phyloP scores from a whole-genome alignment of 2,113 vertebrate genomes.

The Tachycineta bicolor region DNA sequence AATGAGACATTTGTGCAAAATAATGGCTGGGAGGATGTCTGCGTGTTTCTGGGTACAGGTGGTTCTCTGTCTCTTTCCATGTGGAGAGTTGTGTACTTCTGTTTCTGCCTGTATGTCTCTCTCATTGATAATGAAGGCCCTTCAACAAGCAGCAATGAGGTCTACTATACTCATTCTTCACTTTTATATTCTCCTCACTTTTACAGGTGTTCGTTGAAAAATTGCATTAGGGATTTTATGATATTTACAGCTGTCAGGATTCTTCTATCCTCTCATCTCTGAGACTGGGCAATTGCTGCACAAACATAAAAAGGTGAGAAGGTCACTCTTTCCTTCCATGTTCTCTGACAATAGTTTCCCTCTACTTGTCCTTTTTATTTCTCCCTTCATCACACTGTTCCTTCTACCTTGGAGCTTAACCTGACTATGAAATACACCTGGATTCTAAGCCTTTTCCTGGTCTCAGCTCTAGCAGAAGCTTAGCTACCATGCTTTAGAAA shows the following conservation, averaged over 20 bases:
- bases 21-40: neutral
- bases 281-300: neutral
- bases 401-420: neutral
- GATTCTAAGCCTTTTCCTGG: neutral
- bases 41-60: accelerated
- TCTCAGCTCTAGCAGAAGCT: neutral
- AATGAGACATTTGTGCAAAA: neutral
- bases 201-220: neutral
- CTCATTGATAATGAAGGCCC: neutral
- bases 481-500: neutral
- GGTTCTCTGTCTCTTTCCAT: neutral
- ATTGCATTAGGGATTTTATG: neutral
- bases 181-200: neutral
- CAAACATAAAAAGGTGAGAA: neutral
- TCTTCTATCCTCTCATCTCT: neutral
- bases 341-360: neutral
- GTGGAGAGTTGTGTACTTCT: neutral
- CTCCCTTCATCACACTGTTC: neutral
- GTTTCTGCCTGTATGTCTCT: neutral
- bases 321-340: neutral
- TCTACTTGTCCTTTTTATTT: neutral
- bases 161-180: neutral
- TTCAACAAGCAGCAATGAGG: neutral
- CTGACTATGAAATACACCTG: neutral
- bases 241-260: neutral